Evolutionary conservation across 2,888 invertebrate genomes (phyloP).

Genomic region (Amorpha juglandis): DNA sequence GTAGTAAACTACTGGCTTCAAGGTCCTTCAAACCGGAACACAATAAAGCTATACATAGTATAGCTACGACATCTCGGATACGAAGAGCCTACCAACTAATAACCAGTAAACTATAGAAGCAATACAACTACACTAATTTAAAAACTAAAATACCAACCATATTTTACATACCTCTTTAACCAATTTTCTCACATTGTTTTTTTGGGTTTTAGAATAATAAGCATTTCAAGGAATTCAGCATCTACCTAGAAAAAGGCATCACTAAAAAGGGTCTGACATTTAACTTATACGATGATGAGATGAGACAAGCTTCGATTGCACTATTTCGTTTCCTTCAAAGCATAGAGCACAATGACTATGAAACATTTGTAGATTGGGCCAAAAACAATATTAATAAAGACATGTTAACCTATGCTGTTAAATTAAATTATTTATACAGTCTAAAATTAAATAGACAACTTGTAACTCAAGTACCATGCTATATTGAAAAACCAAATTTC

Average conservation of each 20-base stretch:
- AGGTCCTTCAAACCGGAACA: too few relatives aligned
- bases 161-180: too few relatives aligned
- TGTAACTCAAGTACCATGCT: constrained; percentile 64
- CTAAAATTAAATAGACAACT: constrained; percentile 47
- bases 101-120: too few relatives aligned
- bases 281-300: constrained; percentile 74
- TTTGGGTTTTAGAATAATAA: constrained; percentile 58
- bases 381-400: constrained; percentile 74
- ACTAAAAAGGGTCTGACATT: constrained; percentile 70
- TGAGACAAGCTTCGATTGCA: constrained; percentile 73
- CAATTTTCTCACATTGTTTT: constrained; percentile 21
- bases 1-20: too few relatives aligned
- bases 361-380: constrained; percentile 66
- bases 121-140: too few relatives aligned
- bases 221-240: constrained; percentile 50
- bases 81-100: too few relatives aligned
- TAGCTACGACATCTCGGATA: too few relatives aligned
- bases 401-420: constrained; percentile 75
- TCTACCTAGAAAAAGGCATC: constrained; percentile 54
- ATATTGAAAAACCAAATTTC: constrained; percentile 74
- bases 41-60: too few relatives aligned
- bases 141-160: too few relatives aligned
- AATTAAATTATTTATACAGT: constrained; percentile 69
- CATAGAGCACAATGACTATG: constrained; percentile 61
- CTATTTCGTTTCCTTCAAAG: constrained; percentile 73